A percentile compares a stretch with the other conserved stretches of the same genome.
phyloP scores from a whole-genome alignment of 2,113 vertebrate genomes.

The Cynoglossus semilaevis region DNA sequence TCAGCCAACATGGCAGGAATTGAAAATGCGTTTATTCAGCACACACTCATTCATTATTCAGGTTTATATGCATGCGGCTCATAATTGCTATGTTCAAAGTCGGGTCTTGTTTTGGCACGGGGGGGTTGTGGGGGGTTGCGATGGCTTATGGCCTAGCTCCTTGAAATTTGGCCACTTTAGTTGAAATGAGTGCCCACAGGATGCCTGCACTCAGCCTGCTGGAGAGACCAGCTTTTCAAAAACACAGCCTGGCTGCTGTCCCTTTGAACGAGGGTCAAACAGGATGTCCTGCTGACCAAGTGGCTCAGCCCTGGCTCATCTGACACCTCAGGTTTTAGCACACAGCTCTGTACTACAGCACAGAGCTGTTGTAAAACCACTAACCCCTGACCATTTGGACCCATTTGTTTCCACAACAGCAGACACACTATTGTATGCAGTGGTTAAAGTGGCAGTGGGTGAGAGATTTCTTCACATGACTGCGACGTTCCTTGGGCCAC shows the following conservation, averaged over 20 bases:
- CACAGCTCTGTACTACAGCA: conserved; percentile 37
- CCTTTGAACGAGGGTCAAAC: conserved; percentile 65
- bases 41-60: conserved; percentile 67
- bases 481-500: conserved; percentile 17
- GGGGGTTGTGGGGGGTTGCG: conserved; percentile 30
- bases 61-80: conserved; percentile 52
- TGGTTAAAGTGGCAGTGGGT: conserved; percentile 16
- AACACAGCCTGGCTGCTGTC: conserved; percentile 35
- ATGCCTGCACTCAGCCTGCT: conserved; percentile 26
- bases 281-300: conserved; percentile 69
- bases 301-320: conserved; percentile 61
- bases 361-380: conserved; percentile 56
- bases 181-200: conserved; percentile 42
- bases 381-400: conserved; percentile 59
- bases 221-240: conserved; percentile 33
- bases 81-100: conserved; percentile 59
- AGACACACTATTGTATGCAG: conserved; percentile 31
- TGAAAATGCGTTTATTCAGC: conserved; percentile 62
- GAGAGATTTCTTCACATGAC: conserved; percentile 8
- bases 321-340: conserved; percentile 57
- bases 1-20: conserved; percentile 46
- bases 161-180: conserved; percentile 44
- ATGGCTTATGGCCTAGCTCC: conserved; percentile 49
- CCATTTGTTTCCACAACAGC: conserved; percentile 32
- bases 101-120: conserved; percentile 44